These are phyloP conservation scores for Lomographa bimaculata DNA, from an alignment of 2,888 invertebrate species.

Conservation along the genomic window DNA sequence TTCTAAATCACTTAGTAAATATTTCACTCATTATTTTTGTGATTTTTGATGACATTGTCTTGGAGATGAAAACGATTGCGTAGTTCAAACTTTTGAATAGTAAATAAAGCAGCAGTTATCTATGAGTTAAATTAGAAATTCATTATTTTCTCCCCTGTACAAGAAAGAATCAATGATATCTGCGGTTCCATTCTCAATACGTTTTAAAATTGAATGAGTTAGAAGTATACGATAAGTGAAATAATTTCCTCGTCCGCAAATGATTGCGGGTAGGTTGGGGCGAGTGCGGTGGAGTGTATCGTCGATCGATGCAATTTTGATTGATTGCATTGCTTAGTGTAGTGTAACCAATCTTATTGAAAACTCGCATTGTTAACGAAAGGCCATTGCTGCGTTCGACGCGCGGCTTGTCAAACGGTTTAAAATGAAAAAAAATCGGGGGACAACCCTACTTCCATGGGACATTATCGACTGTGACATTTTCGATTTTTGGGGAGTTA, in stretches of 20 bases:
- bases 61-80: too few relatives aligned
- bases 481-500: slow-evolving; percentile 70
- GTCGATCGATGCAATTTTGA: slow-evolving; percentile 77
- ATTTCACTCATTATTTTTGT: too few relatives aligned
- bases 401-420: slow-evolving; percentile 78
- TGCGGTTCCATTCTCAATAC: slow-evolving; percentile 28
- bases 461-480: slow-evolving; percentile 68
- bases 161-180: neutral
- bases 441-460: slow-evolving; percentile 71
- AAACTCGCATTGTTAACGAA: slow-evolving; percentile 75
- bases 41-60: too few relatives aligned
- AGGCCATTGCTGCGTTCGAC: slow-evolving; percentile 75
- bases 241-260: slow-evolving; percentile 41
- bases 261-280: slow-evolving; percentile 43
- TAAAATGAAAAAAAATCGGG: slow-evolving; percentile 80
- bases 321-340: slow-evolving; percentile 83
- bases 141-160: too few relatives aligned
- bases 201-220: slow-evolving; percentile 32
- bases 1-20: too few relatives aligned
- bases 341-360: slow-evolving; percentile 83
- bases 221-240: slow-evolving; percentile 29
- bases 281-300: slow-evolving; percentile 66
- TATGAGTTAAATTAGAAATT: too few relatives aligned
- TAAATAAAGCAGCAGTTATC: too few relatives aligned
- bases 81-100: too few relatives aligned